Conservation (phyloP, 2,113 vertebrate species). For the Tychaedon coryphoeus region DNA sequence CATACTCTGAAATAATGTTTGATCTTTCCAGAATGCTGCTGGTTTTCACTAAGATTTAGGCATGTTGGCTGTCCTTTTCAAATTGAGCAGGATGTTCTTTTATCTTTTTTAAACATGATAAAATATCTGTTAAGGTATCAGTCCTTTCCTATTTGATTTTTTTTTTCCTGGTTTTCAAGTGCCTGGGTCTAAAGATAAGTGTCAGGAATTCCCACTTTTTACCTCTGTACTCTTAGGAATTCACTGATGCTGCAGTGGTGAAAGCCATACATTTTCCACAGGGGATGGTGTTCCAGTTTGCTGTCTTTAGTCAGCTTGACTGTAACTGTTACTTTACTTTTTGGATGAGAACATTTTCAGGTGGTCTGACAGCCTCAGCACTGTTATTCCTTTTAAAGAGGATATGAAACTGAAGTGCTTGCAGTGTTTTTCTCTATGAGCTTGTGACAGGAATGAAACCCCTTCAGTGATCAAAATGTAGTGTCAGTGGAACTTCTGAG, state of each 20-base stretch:
- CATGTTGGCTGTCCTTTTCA: background rate
- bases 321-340: background rate
- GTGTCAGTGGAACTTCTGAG: background rate
- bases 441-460: background rate
- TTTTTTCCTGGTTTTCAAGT: background rate
- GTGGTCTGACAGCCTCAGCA: background rate
- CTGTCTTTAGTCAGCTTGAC: background rate
- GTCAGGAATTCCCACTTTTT: background rate
- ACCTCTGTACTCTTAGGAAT: background rate
- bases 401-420: background rate
- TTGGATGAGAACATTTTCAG: background rate
- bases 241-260: background rate
- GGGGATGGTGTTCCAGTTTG: background rate
- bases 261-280: background rate
- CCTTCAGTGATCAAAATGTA: slow-evolving; percentile 15
- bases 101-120: background rate
- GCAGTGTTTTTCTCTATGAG: background rate
- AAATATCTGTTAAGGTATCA: background rate
- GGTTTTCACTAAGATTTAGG: background rate
- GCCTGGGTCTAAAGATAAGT: background rate
- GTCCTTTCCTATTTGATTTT: background rate
- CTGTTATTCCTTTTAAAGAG: background rate
- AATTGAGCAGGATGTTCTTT: background rate
- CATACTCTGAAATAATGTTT: background rate
- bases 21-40: background rate